These are phyloP conservation scores for Hemaris fuciformis DNA, from an alignment of 2,888 invertebrate genomes.

Conservation along the genomic window DNA sequence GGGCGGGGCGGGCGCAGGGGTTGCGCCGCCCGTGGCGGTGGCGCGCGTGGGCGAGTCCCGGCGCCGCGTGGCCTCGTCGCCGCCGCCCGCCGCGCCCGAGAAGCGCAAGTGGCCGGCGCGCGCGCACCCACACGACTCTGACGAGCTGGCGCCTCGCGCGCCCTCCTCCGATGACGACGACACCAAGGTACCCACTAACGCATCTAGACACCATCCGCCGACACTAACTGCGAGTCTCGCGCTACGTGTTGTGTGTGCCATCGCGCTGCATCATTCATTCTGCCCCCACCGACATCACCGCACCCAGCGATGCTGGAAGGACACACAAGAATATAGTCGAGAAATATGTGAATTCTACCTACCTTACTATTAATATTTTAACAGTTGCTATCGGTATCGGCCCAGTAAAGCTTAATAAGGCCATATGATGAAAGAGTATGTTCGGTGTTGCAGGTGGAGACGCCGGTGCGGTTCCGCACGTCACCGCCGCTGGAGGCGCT, in stretches of 20 bases:
- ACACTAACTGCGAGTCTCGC: neutral
- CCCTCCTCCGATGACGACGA: constrained; percentile 66
- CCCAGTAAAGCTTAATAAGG: neutral
- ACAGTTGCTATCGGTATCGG: neutral
- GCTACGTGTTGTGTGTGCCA: neutral
- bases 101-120: constrained; percentile 87
- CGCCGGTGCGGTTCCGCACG: constrained; percentile 94
- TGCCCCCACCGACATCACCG: too few relatives aligned
- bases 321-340: too few relatives aligned
- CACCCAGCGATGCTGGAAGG: too few relatives aligned
- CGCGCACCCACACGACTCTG: constrained; percentile 45
- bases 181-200: constrained; percentile 57
- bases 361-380: too few relatives aligned
- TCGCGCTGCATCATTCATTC: neutral
- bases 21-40: constrained; percentile 34
- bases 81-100: constrained; percentile 82
- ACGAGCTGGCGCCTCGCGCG: constrained; percentile 46
- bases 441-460: constrained; percentile 78
- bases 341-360: too few relatives aligned
- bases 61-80: constrained; percentile 71
- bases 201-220: constrained; percentile 2
- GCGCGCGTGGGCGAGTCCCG: constrained; percentile 54
- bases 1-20: constrained; percentile 40
- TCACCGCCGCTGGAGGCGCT: constrained; percentile 95
- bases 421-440: neutral